Conservation (phyloP, 1,140 invertebrate genomes). For the Arctopsyche grandis region DNA sequence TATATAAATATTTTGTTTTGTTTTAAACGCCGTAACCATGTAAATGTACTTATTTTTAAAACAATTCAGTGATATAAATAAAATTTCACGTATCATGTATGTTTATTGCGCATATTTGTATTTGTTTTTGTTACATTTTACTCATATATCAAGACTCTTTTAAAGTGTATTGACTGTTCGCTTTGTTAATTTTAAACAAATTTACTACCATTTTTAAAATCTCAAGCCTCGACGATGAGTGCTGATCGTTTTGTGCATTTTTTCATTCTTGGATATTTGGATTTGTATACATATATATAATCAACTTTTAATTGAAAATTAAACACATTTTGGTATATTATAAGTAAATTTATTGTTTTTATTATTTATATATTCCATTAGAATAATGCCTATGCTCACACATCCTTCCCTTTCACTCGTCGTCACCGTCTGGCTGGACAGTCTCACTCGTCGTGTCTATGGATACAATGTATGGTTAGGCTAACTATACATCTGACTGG, state of each 20-base stretch:
- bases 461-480: conserved; percentile 50
- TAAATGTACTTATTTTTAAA: conserved; percentile 10
- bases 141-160: background rate
- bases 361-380: conserved; percentile 68
- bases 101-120: background rate
- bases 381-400: conserved; percentile 65
- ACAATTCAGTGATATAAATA: background rate
- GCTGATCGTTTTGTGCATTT: background rate
- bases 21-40: conserved; percentile 13
- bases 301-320: conserved; percentile 40
- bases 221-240: too few relatives aligned
- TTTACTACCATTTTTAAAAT: too few relatives aligned
- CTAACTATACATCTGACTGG: conserved; percentile 47
- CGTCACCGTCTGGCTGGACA: conserved; percentile 28
- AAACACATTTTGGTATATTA: conserved; percentile 51
- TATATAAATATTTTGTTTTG: conserved; percentile 50
- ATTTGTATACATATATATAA: background rate
- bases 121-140: background rate
- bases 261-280: background rate
- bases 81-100: background rate
- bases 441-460: conserved; percentile 53
- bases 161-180: too few relatives aligned
- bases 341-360: conserved; percentile 62
- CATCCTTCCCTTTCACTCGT: conserved; percentile 40
- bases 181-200: too few relatives aligned